Evolutionary conservation across 1,140 invertebrate genomes (phyloP), one percentile per base, ranked within the genome.

Genomic region (Mizuhopecten yessoensis): DNA sequence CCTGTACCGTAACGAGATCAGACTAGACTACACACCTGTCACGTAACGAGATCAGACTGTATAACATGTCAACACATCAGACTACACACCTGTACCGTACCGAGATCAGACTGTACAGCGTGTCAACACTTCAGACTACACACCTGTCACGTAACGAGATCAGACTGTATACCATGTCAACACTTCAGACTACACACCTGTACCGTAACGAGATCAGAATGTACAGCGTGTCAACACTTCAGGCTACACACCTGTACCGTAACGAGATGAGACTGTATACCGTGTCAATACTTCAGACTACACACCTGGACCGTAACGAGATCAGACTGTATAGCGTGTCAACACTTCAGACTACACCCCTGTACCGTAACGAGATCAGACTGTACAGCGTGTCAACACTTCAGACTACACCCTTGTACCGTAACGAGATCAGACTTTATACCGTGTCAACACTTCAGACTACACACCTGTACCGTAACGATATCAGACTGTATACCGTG

Each of bases 1-100:
- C n/a, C 57, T 75, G 57, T 75, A 75, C 57, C 57, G 23, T 75
- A 75, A 75, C 57, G 29, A 75, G 57, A n/a, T 75, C n/a, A 75
- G 0, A 49, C 45, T 20, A 49, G 13, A 20, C 15, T 23, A 49
- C 45, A 49, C 45, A 49, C 45, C 45, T 49, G 45, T 49, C 11
- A 13, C 45, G 13, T 49, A 49, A 49, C 45, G 20, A 49, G 45
- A 49, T 49, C 36, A 39, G 45, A 49, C 45, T n/a, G n/a, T n/a
- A n/a, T n/a, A 3, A 11, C 57, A n/a, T 75, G 23, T 29, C 57
- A 29, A 75, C n/a, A 75, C 57, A 5, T 17, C 57, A 75, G 23
- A 75, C 23, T n/a, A 75, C n/a, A 75, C 57, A 75, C n/a, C 57
- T 75, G 57, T 75, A 75, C 57, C 57, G 17, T 75, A 29, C n/a